These are phyloP conservation scores for Melanerpes formicivorus DNA, from an alignment of 2,113 vertebrate genomes.

Conservation along the genomic window DNA sequence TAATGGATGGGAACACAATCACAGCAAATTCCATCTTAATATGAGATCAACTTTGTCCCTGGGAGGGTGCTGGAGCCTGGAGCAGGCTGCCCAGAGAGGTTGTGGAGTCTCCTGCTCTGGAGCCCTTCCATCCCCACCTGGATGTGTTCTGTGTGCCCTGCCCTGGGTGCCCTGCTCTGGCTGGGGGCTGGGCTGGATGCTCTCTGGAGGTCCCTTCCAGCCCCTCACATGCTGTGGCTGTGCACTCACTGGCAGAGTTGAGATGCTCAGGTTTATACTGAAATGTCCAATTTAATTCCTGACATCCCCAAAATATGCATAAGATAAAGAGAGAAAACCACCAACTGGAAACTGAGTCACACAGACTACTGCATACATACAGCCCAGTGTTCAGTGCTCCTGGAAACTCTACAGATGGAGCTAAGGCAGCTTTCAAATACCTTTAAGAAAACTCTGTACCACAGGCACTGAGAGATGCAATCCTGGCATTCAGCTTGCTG, in stretches of 20 bases:
- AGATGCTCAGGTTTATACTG: neutral
- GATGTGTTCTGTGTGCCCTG: too few species aligned
- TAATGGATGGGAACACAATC: too few species aligned
- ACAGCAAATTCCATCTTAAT: too few species aligned
- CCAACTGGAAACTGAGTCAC: neutral
- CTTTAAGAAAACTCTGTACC: neutral
- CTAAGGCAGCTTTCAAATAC: neutral
- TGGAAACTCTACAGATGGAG: neutral
- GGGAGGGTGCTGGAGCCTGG: too few species aligned
- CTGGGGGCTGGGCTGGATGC: too few species aligned
- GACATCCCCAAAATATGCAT: neutral
- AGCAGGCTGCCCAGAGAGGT: too few species aligned
- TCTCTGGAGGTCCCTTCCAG: too few species aligned
- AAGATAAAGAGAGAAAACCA: neutral
- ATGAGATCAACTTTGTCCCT: too few species aligned
- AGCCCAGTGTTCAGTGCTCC: neutral
- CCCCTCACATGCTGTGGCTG: too few species aligned
- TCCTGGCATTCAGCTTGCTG: neutral
- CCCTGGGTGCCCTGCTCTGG: too few species aligned
- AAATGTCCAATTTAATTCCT: neutral
- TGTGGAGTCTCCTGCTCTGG: too few species aligned
- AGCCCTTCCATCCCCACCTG: too few species aligned
- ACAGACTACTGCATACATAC: neutral
- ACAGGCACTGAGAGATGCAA: neutral
- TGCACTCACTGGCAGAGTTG: neutral